Conservation (phyloP, 2,888 invertebrate species). For the Incurvaria masculella region DNA sequence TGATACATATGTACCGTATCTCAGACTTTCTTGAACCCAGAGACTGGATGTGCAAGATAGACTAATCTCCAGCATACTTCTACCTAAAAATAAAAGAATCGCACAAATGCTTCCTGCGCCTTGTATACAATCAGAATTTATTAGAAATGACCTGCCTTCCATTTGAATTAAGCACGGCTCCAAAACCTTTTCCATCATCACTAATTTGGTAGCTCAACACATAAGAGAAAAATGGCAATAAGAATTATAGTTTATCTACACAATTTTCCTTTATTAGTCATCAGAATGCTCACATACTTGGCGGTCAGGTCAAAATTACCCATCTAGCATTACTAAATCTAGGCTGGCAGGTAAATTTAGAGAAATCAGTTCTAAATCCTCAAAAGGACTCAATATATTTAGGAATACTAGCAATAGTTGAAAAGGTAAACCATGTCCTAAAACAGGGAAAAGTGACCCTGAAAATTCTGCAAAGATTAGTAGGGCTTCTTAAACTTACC, state of each 20-base stretch:
- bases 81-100: conserved; percentile 12
- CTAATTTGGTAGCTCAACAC: too few relatives aligned
- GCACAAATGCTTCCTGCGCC: conserved; percentile 17
- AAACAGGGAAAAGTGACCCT: conserved; percentile 3
- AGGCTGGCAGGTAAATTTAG: conserved; percentile 13
- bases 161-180: too few relatives aligned
- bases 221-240: too few relatives aligned
- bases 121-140: conserved; percentile 14
- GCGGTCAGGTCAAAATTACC: too few relatives aligned
- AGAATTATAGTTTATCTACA: too few relatives aligned
- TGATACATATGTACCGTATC: conserved; percentile 16
- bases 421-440: conserved; percentile 12
- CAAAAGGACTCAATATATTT: conserved; percentile 9
- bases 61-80: conserved; percentile 18
- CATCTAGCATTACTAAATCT: conserved; percentile 6
- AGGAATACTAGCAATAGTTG: conserved; percentile 14
- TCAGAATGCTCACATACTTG: too few relatives aligned
- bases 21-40: conserved; percentile 18
- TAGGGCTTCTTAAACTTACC: conserved; percentile 18
- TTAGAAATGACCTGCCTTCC: conserved; percentile 17
- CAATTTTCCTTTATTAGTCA: too few relatives aligned
- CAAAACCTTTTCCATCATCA: too few relatives aligned
- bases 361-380: conserved; percentile 12
- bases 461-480: conserved; percentile 15
- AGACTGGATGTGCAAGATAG: conserved; percentile 19